A percentile compares a stretch with the other conserved stretches of the same genome.
Evolutionary conservation across 2,113 vertebrate species (phyloP).

Genomic region (Myiagra hebetior): DNA sequence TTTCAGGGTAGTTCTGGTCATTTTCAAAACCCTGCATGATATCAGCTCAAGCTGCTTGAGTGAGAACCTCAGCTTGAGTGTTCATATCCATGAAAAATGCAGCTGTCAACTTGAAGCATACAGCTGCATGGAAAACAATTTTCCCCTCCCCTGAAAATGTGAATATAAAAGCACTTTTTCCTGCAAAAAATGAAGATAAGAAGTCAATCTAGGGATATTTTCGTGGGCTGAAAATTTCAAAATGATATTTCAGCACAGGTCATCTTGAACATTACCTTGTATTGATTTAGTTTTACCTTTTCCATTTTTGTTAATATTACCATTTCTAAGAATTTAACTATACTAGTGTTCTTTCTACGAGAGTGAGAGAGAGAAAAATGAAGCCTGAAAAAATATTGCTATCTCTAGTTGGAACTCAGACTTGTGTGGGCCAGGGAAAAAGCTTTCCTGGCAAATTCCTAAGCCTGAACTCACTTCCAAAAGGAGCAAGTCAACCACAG

Average conservation of each 20-base stretch:
- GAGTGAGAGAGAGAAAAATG: background rate
- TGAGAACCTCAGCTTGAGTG: background rate
- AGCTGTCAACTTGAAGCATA: background rate
- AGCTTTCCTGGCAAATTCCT: background rate
- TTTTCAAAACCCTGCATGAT: background rate
- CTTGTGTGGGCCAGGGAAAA: background rate
- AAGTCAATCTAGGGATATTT: background rate
- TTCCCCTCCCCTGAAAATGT: background rate
- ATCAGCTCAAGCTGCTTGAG: background rate
- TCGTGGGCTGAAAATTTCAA: background rate
- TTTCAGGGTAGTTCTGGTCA: background rate
- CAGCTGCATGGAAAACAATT: conserved; percentile 13
- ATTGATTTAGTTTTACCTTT: background rate
- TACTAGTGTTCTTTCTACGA: background rate
- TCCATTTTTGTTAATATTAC: background rate
- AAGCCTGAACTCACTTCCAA: background rate
- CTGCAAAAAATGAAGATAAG: background rate
- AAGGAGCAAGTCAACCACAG: background rate
- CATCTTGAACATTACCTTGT: background rate
- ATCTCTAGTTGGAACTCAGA: background rate
- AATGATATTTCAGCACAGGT: background rate
- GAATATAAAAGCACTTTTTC: background rate
- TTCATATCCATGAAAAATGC: conserved; percentile 8
- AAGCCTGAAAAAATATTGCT: background rate
- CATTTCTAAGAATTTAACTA: background rate